A percentile compares a stretch with the other conserved stretches of the same genome.
Evolutionary conservation across 1,140 invertebrate genomes (phyloP).

Genomic region (Melipona quadrifasciata): DNA sequence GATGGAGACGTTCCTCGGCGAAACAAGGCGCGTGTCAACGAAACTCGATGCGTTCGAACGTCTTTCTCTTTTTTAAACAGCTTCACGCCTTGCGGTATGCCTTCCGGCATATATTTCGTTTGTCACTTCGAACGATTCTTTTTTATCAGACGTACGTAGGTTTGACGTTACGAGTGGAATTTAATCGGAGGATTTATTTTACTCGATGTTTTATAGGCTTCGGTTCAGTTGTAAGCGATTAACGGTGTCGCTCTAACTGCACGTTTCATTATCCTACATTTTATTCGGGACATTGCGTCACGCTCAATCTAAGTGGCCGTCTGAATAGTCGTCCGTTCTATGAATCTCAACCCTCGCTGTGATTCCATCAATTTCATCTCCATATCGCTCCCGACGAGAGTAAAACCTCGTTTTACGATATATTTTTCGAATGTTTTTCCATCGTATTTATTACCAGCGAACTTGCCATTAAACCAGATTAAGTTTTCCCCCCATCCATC

Average conservation of each 20-base stretch:
- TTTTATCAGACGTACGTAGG: not conserved
- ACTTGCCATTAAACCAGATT: not conserved
- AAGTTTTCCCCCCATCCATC: no score
- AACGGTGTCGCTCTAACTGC: not conserved
- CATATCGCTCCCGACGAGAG: not conserved
- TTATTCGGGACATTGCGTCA: not conserved
- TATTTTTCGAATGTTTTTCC: not conserved
- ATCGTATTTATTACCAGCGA: not conserved
- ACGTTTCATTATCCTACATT: not conserved
- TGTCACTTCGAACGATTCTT: not conserved
- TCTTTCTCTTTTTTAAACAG: not conserved
- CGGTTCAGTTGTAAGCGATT: not conserved
- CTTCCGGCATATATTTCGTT: not conserved
- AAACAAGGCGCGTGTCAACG: not conserved
- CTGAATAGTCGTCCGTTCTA: not conserved
- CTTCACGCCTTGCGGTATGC: no score
- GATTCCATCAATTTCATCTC: not conserved
- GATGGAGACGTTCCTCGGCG: not conserved
- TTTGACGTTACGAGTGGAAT: not conserved
- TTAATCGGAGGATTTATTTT: constrained; percentile 22
- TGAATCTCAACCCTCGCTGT: not conserved
- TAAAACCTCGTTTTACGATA: not conserved
- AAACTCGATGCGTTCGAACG: not conserved
- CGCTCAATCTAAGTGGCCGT: not conserved
- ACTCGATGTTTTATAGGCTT: not conserved